Percentiles rank a stretch among this genome's conserved stretches.
phyloP scores from a whole-genome alignment of 2,888 invertebrate species.

The Stenoptilia bipunctidactyla region DNA sequence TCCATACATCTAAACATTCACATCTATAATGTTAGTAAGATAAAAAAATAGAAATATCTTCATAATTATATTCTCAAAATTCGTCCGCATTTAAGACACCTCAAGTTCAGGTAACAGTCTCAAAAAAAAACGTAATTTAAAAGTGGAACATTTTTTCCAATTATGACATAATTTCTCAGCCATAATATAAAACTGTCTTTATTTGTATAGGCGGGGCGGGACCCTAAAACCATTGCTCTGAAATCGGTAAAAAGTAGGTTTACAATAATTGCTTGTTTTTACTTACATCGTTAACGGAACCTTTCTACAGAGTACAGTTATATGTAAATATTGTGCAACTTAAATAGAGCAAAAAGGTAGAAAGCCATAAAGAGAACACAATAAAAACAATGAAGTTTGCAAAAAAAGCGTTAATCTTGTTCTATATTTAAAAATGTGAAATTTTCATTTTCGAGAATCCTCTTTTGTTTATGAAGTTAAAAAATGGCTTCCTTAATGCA shows the following conservation, averaged over 20 bases:
- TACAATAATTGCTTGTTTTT: conserved; percentile 40
- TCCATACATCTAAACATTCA: too few species aligned
- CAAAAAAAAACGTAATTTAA: too few species aligned
- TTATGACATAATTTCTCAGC: too few species aligned
- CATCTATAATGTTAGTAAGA: too few species aligned
- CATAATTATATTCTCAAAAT: too few species aligned
- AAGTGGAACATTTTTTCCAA: too few species aligned
- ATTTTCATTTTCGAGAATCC: not conserved
- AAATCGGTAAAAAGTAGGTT: conserved; percentile 60
- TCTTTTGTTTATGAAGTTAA: too few species aligned
- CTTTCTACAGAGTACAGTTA: conserved; percentile 34
- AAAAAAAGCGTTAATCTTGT: too few species aligned
- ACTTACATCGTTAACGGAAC: conserved; percentile 21
- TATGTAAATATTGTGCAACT: conserved; percentile 38
- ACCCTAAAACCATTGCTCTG: conserved; percentile 34
- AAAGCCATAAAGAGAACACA: conserved; percentile 31
- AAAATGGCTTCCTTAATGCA: too few species aligned
- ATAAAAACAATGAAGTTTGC: conserved; percentile 20
- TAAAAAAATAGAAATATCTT: too few species aligned
- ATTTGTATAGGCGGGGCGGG: conserved; percentile 39
- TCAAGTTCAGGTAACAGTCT: too few species aligned
- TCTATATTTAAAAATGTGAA: not conserved
- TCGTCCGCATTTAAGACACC: too few species aligned
- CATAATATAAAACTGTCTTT: conserved; percentile 49
- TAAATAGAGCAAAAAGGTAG: conserved; percentile 27